These are phyloP conservation scores for Drosophila hydei DNA, from an alignment of 1,140 invertebrate genomes.

Conservation along the genomic window DNA sequence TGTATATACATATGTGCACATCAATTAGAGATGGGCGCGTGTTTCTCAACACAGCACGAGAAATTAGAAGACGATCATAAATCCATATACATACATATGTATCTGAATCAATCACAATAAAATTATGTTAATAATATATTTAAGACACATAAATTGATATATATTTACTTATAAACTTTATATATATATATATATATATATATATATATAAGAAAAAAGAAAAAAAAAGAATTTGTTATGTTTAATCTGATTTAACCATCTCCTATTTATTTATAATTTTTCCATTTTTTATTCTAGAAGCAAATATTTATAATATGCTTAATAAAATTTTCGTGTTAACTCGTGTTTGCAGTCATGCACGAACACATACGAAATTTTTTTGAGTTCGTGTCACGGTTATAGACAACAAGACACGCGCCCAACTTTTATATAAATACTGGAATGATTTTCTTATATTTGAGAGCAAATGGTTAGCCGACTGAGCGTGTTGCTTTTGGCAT, in stretches of 20 bases:
- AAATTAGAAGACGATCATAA: too few species aligned
- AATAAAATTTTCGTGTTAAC: neutral
- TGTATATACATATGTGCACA: neutral
- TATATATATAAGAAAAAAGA: too few species aligned
- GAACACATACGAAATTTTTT: too few species aligned
- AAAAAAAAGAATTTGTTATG: too few species aligned
- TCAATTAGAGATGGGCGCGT: slow-evolving; percentile 1
- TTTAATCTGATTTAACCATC: too few species aligned
- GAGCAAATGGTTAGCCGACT: neutral
- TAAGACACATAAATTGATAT: too few species aligned
- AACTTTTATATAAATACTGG: slow-evolving; percentile 2
- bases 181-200: too few species aligned
- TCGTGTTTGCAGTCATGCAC: neutral
- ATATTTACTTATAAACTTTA: too few species aligned
- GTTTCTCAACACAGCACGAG: neutral
- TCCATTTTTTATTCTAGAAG: too few species aligned
- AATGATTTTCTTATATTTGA: slow-evolving; percentile 1
- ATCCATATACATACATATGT: neutral
- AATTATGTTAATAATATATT: too few species aligned
- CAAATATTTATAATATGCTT: too few species aligned
- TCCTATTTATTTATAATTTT: too few species aligned
- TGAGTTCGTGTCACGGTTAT: neutral
- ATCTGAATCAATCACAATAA: neutral
- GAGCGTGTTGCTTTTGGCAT: neutral
- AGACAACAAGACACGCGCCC: neutral